Conservation (phyloP, 2,888 invertebrate species). For the Coecobrya sp. region DNA sequence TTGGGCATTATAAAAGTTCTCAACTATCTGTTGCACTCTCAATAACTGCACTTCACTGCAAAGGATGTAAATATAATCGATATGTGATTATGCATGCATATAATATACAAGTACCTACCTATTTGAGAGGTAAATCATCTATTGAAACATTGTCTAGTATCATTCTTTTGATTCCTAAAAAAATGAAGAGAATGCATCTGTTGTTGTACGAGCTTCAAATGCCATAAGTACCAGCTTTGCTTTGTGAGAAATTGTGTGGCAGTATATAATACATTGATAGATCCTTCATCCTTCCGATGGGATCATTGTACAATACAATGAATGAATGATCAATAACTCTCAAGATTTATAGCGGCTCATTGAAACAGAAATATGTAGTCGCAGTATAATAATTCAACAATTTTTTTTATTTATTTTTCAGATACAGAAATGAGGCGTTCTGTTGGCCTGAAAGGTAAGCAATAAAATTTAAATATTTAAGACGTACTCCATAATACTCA, state of each 20-base stretch:
- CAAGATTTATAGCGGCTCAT: conserved; percentile 72
- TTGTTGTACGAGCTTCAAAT: conserved; percentile 8
- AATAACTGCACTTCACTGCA: background rate
- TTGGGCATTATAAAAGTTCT: background rate
- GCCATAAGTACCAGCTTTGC: background rate
- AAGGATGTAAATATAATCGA: background rate
- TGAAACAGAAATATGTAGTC: conserved; percentile 1
- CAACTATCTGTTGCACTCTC: conserved; percentile 33
- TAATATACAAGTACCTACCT: background rate
- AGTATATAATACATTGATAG: conserved; percentile 4
- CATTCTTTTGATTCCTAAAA: background rate
- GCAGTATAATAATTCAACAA: conserved; percentile 25
- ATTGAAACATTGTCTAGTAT: conserved; percentile 47
- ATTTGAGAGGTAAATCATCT: background rate
- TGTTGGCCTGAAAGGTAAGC: conserved; percentile 96
- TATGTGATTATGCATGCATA: conserved; percentile 36
- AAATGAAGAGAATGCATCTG: background rate
- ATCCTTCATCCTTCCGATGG: conserved; percentile 44
- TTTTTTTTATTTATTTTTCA: conserved; percentile 89
- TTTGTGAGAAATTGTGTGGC: conserved; percentile 27
- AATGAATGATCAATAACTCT: conserved; percentile 65
- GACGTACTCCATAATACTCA: background rate
- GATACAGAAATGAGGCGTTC: conserved; percentile 95
- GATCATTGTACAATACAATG: background rate
- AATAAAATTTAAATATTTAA: conserved; percentile 81